Evolutionary conservation across 2,888 invertebrate genomes (phyloP), one percentile per base, ranked within the genome.

Genomic region (Teleogryllus oceanicus): DNA sequence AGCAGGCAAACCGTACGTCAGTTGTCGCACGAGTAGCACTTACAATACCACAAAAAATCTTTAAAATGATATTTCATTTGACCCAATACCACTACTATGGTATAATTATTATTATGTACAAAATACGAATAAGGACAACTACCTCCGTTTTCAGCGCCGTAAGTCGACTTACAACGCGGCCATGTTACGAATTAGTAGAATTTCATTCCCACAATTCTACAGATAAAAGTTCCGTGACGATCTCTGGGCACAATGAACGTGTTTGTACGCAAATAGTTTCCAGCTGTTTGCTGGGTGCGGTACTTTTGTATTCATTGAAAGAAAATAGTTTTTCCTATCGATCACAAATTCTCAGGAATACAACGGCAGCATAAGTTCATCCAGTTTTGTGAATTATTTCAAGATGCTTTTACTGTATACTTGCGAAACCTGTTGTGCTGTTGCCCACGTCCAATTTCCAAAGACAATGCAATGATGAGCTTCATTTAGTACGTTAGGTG

Each of bases 81-180:
- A 84, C 83, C 62, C 16, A 62, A 1, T 18, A 18, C 13, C n/a
- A 62, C 16, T 8, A 62, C 62, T 62, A 62, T 62, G 13, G 13
- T 62, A 62, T 62, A n/a, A 13, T 18, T n/a, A 62, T 62, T n/a
- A 62, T 62, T 62, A 62, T 13, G 62, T 62, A 62, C 16, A 18
- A 18, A 13, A n/a, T 62, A 62, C 62, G n/a, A n/a, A n/a, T 18
- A 62, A 62, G 62, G 13, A 62, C 62, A 62, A 18, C 13, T 62
- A 62, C 62, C 62, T 80, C 74, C 84, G 84, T 85, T 84, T 84
- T 84, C 84, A 84, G 85, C 85, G 85, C 86, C 85, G 85, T 86
- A 84, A 86, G 84, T 84, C 83, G 83, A 81, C 85, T 86, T 85
- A 86, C 84, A 86, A 84, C 83, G 84, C 85, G 85, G 87, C 87